Percentiles rank a stretch among this genome's conserved stretches.
Evolutionary conservation across 2,113 vertebrate species (phyloP).

Genomic region (Chitala chitala): DNA sequence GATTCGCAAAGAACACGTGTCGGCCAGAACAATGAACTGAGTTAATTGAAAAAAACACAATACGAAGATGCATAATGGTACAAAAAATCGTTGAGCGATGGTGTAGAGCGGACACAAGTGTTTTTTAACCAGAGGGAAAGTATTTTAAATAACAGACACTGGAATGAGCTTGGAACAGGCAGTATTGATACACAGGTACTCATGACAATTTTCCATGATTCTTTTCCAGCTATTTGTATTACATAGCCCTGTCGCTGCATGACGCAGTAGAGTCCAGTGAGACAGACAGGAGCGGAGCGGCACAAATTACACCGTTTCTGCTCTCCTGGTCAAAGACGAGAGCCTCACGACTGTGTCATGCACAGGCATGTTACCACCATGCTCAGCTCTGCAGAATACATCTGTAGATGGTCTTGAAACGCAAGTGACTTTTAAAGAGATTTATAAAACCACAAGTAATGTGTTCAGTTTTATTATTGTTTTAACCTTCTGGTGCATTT

Average conservation of each 20-base stretch:
- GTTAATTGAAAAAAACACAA: background rate
- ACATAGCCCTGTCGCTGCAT: background rate
- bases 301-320: background rate
- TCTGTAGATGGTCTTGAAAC: no score
- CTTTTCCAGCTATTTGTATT: constrained; percentile 15
- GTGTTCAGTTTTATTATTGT: no score
- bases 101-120: no score
- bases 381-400: no score
- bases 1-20: constrained; percentile 57
- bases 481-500: no score
- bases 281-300: background rate
- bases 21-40: background rate
- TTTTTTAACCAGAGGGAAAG: no score
- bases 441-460: background rate
- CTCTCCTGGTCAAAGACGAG: background rate
- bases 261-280: background rate
- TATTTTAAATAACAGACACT: background rate
- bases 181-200: constrained; percentile 27
- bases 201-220: background rate
- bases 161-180: background rate
- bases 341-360: background rate
- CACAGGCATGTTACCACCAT: background rate
- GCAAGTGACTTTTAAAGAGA: no score
- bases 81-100: no score
- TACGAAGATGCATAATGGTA: background rate